phyloP scores from a whole-genome alignment of 2,113 vertebrate genomes.

The Spea bombifrons region DNA sequence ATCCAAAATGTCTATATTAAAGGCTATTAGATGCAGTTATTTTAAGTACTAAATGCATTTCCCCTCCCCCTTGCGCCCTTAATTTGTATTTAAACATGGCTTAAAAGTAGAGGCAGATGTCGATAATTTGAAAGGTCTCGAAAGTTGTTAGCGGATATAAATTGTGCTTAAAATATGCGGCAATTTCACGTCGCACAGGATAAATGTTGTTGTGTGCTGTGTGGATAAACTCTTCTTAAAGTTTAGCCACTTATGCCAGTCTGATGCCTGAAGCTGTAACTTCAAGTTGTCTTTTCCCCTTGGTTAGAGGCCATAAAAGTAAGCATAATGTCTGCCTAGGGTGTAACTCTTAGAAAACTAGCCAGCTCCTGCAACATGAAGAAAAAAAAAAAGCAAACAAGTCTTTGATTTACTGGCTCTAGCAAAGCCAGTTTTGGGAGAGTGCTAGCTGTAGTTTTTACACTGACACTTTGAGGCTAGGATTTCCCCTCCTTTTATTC shows the following conservation, averaged over 20 bases:
- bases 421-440: constrained; percentile 58
- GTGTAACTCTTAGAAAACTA: constrained; percentile 70
- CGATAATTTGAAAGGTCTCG: constrained; percentile 63
- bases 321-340: constrained; percentile 70
- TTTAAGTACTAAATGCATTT: constrained; percentile 77
- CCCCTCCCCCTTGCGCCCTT: constrained; percentile 71
- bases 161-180: constrained; percentile 51
- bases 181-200: constrained; percentile 64
- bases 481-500: constrained; percentile 73
- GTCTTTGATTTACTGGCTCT: constrained; percentile 64
- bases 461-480: constrained; percentile 68
- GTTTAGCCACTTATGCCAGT: constrained; percentile 67
- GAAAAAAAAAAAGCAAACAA: constrained; percentile 62
- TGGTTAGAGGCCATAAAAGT: constrained; percentile 78
- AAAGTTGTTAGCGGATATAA: constrained; percentile 14
- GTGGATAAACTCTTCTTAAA: constrained; percentile 65
- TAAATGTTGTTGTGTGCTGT: constrained; percentile 54
- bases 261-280: constrained; percentile 65
- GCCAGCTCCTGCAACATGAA: constrained; percentile 64
- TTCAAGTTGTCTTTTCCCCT: constrained; percentile 73
- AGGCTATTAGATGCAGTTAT: constrained; percentile 88
- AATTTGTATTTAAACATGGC: constrained; percentile 69
- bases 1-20: constrained; percentile 85
- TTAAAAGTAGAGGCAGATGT: constrained; percentile 74
- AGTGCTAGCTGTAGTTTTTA: constrained; percentile 66